These are phyloP conservation scores for Limulus polyphemus DNA, from an alignment of 2,888 invertebrate species.

Conservation along the genomic window DNA sequence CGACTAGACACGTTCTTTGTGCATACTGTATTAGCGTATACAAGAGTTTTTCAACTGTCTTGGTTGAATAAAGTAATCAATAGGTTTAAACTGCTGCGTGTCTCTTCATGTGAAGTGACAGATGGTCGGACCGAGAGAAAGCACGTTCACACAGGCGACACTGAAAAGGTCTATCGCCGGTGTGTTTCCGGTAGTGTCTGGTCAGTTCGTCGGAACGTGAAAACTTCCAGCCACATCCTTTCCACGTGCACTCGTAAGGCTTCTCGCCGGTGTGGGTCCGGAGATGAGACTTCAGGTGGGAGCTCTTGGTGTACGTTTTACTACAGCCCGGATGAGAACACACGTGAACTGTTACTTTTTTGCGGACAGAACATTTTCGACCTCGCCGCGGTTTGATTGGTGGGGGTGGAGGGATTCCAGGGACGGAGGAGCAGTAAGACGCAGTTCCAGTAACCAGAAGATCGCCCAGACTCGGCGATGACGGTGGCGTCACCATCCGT, in stretches of 20 bases:
- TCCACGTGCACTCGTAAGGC: slow-evolving; percentile 51
- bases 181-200: slow-evolving; percentile 46
- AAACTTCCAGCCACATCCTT: slow-evolving; percentile 48
- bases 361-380: slow-evolving; percentile 35
- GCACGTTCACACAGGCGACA: slow-evolving; percentile 50
- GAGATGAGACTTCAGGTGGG: slow-evolving; percentile 49
- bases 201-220: slow-evolving; percentile 51
- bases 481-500: slow-evolving; percentile 41
- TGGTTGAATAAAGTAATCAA: too few species aligned
- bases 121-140: slow-evolving; percentile 52
- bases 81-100: slow-evolving; percentile 34
- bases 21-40: too few species aligned
- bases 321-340: slow-evolving; percentile 47
- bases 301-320: slow-evolving; percentile 50
- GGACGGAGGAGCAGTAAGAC: neutral
- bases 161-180: slow-evolving; percentile 50
- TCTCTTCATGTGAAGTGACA: slow-evolving; percentile 52
- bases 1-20: too few species aligned
- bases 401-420: neutral
- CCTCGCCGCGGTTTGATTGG: slow-evolving; percentile 14
- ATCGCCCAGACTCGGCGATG: slow-evolving; percentile 41
- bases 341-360: slow-evolving; percentile 43
- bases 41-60: too few species aligned
- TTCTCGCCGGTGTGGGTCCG: slow-evolving; percentile 53
- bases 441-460: slow-evolving; percentile 4